phyloP scores from a whole-genome alignment of 2,888 invertebrate genomes.

The Aplocera efformata region DNA sequence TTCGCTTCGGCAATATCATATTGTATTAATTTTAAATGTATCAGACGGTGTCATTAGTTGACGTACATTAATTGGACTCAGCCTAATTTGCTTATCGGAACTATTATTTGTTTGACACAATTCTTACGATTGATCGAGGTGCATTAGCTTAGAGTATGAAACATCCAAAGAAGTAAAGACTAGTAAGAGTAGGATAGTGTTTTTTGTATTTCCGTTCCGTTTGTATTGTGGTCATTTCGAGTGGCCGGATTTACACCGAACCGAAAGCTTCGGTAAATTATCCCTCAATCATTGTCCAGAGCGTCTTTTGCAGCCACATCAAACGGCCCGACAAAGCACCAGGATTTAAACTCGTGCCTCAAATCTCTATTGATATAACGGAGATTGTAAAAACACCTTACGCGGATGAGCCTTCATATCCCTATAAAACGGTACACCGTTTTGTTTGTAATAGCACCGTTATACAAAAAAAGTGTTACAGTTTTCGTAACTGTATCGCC shows the following conservation, averaged over 20 bases:
- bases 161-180: too few relatives aligned
- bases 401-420: conserved; percentile 41
- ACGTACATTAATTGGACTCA: conserved; percentile 49
- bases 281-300: conserved; percentile 52
- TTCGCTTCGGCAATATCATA: conserved; percentile 51
- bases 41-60: conserved; percentile 49
- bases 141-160: conserved; percentile 2
- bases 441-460: conserved; percentile 65
- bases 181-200: too few relatives aligned
- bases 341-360: conserved; percentile 70
- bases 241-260: conserved; percentile 63
- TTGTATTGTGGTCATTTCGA: conserved; percentile 46
- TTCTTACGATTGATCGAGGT: conserved; percentile 2
- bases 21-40: conserved; percentile 67
- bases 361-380: conserved; percentile 79
- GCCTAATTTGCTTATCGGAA: conserved; percentile 34
- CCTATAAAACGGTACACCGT: conserved; percentile 69
- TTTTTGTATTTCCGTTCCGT: conserved; percentile 23
- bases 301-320: conserved; percentile 74
- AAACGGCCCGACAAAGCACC: conserved; percentile 64
- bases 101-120: conserved; percentile 8
- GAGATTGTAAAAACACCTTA: conserved; percentile 72
- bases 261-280: conserved; percentile 50
- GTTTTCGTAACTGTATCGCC: conserved; percentile 75
- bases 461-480: conserved; percentile 73